Evolutionary conservation across 2,888 invertebrate genomes (phyloP), one percentile per base, ranked within the genome.

Genomic region (Parelbella ahira): DNA sequence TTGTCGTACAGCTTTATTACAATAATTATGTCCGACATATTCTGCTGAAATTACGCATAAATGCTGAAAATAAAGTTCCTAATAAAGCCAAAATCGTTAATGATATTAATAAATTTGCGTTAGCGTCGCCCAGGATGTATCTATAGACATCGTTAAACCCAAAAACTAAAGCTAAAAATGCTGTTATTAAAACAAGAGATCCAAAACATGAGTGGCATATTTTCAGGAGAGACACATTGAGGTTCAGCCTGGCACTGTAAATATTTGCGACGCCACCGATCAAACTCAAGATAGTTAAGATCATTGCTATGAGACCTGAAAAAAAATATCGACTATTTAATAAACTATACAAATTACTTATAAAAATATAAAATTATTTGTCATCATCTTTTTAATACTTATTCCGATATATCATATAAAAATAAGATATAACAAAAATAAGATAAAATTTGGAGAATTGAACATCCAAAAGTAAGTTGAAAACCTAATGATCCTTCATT

Each of bases 221-320:
- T 45, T 55, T 69, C 3, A 54, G 32, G 4, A 58, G 12, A 2
- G 30, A 45, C 0, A 58, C 13, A 5, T 49, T 32, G 0, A 39
- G 36, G 7, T 45, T 60, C 1, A 53, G 11, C 9, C 44, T 47
- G 2, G 36, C 37, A 3, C 56, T 46, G 13, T 55, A 58, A 1
- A 74, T 54, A 27, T 68, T 64, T 10, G 60, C 5, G 0, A 71
- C 5, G 11, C 74, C 81, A 24, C 71, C 75, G 10, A 74, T 11
- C 1, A 79, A 56, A 48, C 64, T 77, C 0, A 70, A 10, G 1
- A 60, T 4, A 1, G 77, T 70, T 1, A 74, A 47, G 3, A 74
- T 2, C 56, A 79, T 48, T 3, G 78, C 73, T 5, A 69, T 20
- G 7, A 78, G 44, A 38, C 81, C 81, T 81, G 67, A 41, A 55